Evolutionary conservation across 2,888 invertebrate species (phyloP).

Genomic region (Homarus gammarus): DNA sequence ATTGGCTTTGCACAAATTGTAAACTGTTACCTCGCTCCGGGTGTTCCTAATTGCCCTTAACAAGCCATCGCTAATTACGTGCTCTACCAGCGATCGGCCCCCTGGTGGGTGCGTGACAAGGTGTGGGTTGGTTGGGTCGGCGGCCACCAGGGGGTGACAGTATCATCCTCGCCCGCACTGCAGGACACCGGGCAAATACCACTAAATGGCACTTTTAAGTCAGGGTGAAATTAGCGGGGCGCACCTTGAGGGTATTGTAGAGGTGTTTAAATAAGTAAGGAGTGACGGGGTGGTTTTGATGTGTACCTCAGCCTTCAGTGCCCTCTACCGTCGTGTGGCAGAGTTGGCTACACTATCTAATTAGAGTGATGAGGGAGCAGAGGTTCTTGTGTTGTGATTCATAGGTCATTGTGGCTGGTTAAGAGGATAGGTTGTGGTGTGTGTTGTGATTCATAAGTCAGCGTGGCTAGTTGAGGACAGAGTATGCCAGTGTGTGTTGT

Average conservation of each 20-base stretch:
- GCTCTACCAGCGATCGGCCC: constrained; percentile 46
- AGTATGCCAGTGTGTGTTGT: too few species aligned
- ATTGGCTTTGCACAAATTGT: background rate
- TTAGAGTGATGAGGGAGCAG: background rate
- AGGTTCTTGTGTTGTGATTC: too few species aligned
- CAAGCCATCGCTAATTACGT: constrained; percentile 59
- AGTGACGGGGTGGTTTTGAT: background rate
- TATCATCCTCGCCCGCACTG: constrained; percentile 30
- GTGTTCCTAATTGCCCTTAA: constrained; percentile 40
- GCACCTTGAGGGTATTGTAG: background rate
- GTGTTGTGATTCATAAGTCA: too few species aligned
- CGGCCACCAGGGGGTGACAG: constrained; percentile 45
- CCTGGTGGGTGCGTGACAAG: constrained; percentile 51
- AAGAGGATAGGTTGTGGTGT: too few species aligned
- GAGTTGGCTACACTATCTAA: background rate
- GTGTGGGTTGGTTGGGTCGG: constrained; percentile 35
- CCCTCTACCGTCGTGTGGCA: background rate
- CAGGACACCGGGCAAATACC: constrained; percentile 29
- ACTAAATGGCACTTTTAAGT: constrained; percentile 42
- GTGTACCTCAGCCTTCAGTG: background rate
- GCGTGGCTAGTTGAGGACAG: too few species aligned
- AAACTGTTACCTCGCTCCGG: constrained; percentile 9
- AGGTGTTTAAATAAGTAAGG: constrained; percentile 5
- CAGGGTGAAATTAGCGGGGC: constrained; percentile 22
- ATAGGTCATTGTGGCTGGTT: too few species aligned